Evolutionary conservation across 2,113 vertebrate species (phyloP), one percentile per base, ranked within the genome.

Genomic region (Ahaetulla prasina): DNA sequence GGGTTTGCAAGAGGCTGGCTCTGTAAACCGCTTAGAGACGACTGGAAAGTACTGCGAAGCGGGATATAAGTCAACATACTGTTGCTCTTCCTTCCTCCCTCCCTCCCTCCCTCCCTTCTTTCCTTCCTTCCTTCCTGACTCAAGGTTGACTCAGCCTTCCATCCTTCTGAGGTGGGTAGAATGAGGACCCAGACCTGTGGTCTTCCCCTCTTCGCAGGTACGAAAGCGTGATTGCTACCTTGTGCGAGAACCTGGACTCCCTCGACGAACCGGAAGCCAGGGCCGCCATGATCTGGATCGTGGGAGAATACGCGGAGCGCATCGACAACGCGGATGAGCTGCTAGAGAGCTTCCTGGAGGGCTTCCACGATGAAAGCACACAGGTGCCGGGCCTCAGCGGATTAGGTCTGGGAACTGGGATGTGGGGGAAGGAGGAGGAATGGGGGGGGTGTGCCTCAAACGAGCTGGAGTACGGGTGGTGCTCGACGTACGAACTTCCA

Each of bases 251-350:
- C 95, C 98, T 99, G 39, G 99, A 99, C 95, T 99, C 99, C 43
- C 96, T 99, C 95, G 99, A 99, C 0, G 99, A 99, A 96, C 99
- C 99, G 0, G 99, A 99, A 97, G 99, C 99, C 0, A 97, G 99
- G 2, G 99, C 99, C 0, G 99, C 99, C 95, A 99, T 99, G 99
- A 99, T 99, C 96, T 99, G 99, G 99, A 99, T 99, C 1, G 99
- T 99, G 89, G 99, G 99, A 39, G 99, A 99, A 54, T 99, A 99
- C 0, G 99, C 99, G 0, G 99, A 99, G 96, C 97, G 99, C 60
- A 99, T 99, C 0, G 99, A 99, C 97, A 99, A 99, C 0, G 99
- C 99, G 0, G 99, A 99, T 0, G 99, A 99, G 95, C 98, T 99
- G 89, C 98, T 99, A 90, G 99, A 99, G 97, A 99, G 99, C 97